Evolutionary conservation across 2,888 invertebrate species (phyloP), one percentile per base, ranked within the genome.

Genomic region (Camptogramma bilineatum): DNA sequence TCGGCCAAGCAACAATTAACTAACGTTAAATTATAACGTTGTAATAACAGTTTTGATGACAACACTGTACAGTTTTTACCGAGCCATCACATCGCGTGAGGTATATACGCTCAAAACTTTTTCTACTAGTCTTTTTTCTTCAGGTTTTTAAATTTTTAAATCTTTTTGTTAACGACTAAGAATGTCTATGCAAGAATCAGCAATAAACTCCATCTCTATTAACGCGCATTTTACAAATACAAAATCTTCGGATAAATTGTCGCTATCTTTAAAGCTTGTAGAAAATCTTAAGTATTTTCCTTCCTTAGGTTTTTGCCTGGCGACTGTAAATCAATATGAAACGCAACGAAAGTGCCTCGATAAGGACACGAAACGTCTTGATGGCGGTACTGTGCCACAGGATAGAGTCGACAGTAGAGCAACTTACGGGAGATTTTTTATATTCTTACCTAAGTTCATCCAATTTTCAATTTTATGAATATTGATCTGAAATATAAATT

Each of bases 341-440:
- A 65, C 61, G 68, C 72, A 66, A 64, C 65, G 67, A 71, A 72
- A 72, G 64, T 67, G 65, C 60, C 56, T 63, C 62, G 75, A 76
- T 76, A 75, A 77, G 70, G 68, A 67, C 64, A 55, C 75, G 68
- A 72, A 73, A 72, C 70, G 72, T 72, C 71, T 73, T 69, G 72
- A 76, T 72, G 71, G 73, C 69, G 68, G 46, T 46, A 73, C 17
- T 54, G 21, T 44, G 51, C 24, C 54, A 52, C 51, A 55, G 51
- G 47, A 19, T 16, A 51, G 8, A 21, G 9, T 52, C 18, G 13
- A 39, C 54, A 59, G 64, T 44, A 55, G 4, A 19, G 50, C 44
- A 21, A 53, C 42, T n/a, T 31, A n/a, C 55, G 8, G 9, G 18
- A n/a, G 4, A n/a, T n/a, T n/a, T n/a, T n/a, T n/a, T n/a, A n/a